Conservation (phyloP, 2,113 vertebrate genomes). For the Odontophorus gujanensis region DNA sequence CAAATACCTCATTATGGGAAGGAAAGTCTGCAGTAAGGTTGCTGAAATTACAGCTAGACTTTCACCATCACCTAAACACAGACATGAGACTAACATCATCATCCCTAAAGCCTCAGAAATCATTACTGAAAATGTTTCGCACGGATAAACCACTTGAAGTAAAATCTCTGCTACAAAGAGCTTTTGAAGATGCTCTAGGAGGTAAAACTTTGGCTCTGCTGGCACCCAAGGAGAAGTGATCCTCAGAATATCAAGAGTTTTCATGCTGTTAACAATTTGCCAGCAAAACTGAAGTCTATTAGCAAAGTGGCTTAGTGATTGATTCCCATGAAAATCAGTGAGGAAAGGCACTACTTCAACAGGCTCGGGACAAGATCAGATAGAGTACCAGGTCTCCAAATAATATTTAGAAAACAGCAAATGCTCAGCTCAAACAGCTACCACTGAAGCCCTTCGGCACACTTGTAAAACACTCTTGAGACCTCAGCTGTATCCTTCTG, state of each 20-base stretch:
- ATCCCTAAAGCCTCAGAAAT: conserved; percentile 13
- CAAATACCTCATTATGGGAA: conserved; percentile 9
- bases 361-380: background rate
- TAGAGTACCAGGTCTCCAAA: background rate
- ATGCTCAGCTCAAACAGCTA: background rate
- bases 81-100: background rate
- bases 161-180: background rate
- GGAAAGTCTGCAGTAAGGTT: conserved; percentile 30
- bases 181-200: background rate
- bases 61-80: conserved; percentile 22
- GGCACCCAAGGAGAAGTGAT: background rate
- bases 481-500: background rate
- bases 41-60: conserved; percentile 17
- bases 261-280: background rate
- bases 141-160: background rate
- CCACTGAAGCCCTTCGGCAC: background rate
- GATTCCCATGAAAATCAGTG: background rate
- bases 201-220: background rate
- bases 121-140: background rate
- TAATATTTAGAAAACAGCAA: background rate
- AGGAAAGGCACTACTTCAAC: background rate
- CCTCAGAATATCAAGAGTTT: background rate
- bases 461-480: rapidly evolving
- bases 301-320: background rate
- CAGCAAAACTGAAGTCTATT: background rate